Evolutionary conservation across 2,113 vertebrate species (phyloP).

Genomic region (Tachysurus vachellii): DNA sequence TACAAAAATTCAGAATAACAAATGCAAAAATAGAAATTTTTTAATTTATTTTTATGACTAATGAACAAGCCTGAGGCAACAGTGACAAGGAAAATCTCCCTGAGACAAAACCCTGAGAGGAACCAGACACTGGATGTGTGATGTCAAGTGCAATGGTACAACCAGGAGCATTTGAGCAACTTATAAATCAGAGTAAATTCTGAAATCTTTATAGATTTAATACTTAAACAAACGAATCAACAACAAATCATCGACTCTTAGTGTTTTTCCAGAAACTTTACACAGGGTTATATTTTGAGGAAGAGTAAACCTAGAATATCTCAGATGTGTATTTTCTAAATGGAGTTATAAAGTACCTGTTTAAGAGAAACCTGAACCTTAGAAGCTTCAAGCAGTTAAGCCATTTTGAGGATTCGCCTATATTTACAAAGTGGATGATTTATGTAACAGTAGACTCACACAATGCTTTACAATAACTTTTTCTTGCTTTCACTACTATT

Average conservation of each 20-base stretch:
- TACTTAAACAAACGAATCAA: not conserved
- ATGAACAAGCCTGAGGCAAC: too few relatives aligned
- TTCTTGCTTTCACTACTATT: not conserved
- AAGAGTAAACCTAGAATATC: not conserved
- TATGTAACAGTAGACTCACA: not conserved
- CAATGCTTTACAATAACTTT: not conserved
- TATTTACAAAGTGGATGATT: not conserved
- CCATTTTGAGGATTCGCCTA: not conserved
- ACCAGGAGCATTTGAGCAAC: too few relatives aligned
- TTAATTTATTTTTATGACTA: too few relatives aligned
- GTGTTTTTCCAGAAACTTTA: not conserved
- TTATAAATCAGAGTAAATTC: too few relatives aligned
- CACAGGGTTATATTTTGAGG: not conserved
- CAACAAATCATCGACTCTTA: not conserved
- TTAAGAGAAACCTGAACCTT: not conserved
- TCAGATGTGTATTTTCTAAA: not conserved
- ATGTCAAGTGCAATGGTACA: too few relatives aligned
- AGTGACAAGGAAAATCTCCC: too few relatives aligned
- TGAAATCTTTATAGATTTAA: too few relatives aligned
- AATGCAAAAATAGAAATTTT: too few relatives aligned
- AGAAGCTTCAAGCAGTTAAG: not conserved
- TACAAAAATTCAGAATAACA: too few relatives aligned
- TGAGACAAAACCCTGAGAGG: too few relatives aligned
- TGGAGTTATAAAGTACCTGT: not conserved
- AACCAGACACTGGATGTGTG: too few relatives aligned